Evolutionary conservation across 2,797 vertebrate genomes (phyloP), one percentile per base, ranked within the genome.

Genomic region (Pseudochaenichthys georgianus): DNA sequence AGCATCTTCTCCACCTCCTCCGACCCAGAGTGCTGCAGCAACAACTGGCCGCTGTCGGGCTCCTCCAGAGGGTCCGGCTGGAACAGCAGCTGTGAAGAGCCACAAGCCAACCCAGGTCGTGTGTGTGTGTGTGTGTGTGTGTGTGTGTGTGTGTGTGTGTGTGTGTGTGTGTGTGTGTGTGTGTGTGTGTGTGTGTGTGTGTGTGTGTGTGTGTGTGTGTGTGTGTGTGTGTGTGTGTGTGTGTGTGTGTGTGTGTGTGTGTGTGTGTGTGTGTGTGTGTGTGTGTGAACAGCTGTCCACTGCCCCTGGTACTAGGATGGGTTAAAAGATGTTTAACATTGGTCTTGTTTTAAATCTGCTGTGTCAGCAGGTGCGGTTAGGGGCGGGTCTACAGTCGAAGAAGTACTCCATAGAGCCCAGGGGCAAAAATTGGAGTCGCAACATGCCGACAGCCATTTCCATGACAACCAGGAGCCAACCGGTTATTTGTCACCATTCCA

Each of bases 361-460:
- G 9, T 73, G 16, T 68, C n/a, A 34, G 12, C 78, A 81, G 86
- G 41, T 19, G 52, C 13, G 10, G 2, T 47, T 0, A 16, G 13
- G 0, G 47, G 3, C 0, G 15, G 87, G 83, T 53, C 88, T 82
- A 80, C 88, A 88, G 10, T 89, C 84, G 89, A 92, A 86, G 74
- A 82, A 3, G 77, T 38, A 5, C 63, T 88, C 0, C 77, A 45
- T n/a, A 74, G 11, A 5, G 47, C 94, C 88, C 70, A 91, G 67
- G 52, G 95, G 87, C 74, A 93, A 85, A 84, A 80, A 84, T 0
- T 73, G 34, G 82, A 94, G 87, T 68, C 66, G 0, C 77, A 43
- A 7, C 61, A 43, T 5, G 55, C 42, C 0, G 68, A 74, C 60
- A 38, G 87, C 16, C 31, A 82, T 65, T 88, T 92, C 42, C 67